Evolutionary conservation across 2,888 invertebrate genomes (phyloP).

Genomic region (Drosophila kuntzei): DNA sequence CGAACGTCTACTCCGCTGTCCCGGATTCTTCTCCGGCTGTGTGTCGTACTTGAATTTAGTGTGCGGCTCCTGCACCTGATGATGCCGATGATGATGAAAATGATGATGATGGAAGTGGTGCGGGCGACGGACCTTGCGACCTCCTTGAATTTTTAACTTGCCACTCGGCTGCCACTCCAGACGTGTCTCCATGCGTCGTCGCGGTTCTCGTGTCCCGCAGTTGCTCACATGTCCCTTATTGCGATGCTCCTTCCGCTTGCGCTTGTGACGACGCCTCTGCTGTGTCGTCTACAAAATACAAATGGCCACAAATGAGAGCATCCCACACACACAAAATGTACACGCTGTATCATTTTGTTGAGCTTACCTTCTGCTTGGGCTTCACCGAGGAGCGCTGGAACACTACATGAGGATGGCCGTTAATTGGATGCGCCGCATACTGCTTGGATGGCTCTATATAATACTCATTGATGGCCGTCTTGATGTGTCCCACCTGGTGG

Average conservation of each 20-base stretch:
- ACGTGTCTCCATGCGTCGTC: constrained; percentile 86
- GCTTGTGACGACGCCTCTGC: constrained; percentile 54
- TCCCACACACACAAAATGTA: not conserved
- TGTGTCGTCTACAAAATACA: constrained; percentile 27
- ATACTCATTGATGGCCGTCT: constrained; percentile 89
- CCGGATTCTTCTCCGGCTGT: constrained; percentile 24
- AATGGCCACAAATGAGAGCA: constrained; percentile 1
- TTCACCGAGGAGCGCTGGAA: constrained; percentile 89
- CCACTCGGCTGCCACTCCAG: constrained; percentile 88
- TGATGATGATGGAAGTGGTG: constrained; percentile 70
- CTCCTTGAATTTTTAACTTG: constrained; percentile 85
- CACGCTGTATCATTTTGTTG: not conserved
- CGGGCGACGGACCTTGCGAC: constrained; percentile 83
- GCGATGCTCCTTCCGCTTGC: constrained; percentile 52
- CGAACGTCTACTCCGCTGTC: constrained; percentile 87
- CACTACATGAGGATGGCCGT: constrained; percentile 89
- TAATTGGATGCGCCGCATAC: constrained; percentile 82
- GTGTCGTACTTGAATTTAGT: constrained; percentile 67
- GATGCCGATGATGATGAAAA: constrained; percentile 20
- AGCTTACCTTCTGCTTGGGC: constrained; percentile 71
- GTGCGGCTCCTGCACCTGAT: constrained; percentile 37
- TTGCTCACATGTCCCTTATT: constrained; percentile 84
- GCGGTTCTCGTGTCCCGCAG: constrained; percentile 87
- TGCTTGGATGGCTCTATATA: constrained; percentile 90
- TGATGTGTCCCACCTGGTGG: constrained; percentile 89